Conservation (phyloP, 1,140 invertebrate genomes). For the Micrasema longulum region DNA sequence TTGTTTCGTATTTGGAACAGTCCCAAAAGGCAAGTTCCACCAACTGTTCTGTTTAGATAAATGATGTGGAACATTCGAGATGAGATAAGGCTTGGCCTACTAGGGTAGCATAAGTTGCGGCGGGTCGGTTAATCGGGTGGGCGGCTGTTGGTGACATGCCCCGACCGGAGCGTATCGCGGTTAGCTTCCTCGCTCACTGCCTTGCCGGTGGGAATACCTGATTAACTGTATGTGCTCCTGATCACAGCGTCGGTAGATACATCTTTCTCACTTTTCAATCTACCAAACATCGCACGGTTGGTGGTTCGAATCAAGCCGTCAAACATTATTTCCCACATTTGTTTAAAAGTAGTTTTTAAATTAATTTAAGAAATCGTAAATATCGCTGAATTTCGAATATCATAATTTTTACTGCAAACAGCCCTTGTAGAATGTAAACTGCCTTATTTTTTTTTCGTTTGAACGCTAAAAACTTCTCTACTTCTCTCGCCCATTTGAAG, state of each 20-base stretch:
- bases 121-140: conserved; percentile 33
- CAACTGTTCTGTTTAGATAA: conserved; percentile 28
- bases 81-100: conserved; percentile 34
- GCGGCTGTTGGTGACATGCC: conserved; percentile 30
- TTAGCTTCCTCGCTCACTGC: conserved; percentile 6
- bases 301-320: too few relatives aligned
- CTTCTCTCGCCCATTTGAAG: conserved; percentile 25
- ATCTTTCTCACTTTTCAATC: background rate
- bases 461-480: conserved; percentile 24
- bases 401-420: too few relatives aligned
- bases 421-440: background rate
- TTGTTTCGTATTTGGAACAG: conserved; percentile 15
- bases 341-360: too few relatives aligned
- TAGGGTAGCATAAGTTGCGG: conserved; percentile 33
- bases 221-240: conserved; percentile 17
- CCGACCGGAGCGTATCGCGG: conserved; percentile 26
- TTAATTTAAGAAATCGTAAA: too few relatives aligned
- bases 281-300: too few relatives aligned
- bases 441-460: background rate
- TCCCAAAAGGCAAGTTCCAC: conserved; percentile 16
- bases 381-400: conserved; percentile 8
- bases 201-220: conserved; percentile 19
- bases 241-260: background rate
- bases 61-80: conserved; percentile 34
- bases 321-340: too few relatives aligned